These are phyloP conservation scores for Notiomystis cincta DNA, from an alignment of 2,113 vertebrate genomes.

Conservation along the genomic window DNA sequence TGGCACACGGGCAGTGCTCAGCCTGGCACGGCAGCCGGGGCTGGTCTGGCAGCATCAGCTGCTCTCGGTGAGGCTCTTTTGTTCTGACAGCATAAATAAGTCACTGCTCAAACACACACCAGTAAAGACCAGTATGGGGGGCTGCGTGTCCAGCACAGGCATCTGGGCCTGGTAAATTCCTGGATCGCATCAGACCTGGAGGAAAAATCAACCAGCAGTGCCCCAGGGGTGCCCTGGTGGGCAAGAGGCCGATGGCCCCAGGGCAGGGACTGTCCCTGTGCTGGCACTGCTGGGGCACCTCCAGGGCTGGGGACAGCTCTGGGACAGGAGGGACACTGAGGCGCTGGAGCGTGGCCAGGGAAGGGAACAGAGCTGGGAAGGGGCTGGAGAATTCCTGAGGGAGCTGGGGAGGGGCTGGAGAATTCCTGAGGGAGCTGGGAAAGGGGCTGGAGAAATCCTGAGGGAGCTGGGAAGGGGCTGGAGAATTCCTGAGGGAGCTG, in stretches of 20 bases:
- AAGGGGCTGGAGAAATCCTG: neutral
- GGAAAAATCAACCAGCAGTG: neutral
- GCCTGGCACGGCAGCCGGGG: neutral
- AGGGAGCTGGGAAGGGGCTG: neutral
- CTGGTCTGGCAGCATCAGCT: neutral
- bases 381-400: neutral
- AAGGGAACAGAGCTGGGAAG: neutral
- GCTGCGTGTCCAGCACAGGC: neutral
- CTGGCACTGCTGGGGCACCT: neutral
- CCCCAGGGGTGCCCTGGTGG: neutral
- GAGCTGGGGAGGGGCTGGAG: neutral
- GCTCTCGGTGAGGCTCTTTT: neutral
- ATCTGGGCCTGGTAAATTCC: rapidly evolving
- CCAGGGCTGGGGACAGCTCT: neutral
- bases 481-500: neutral
- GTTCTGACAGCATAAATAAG: neutral
- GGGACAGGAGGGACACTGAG: neutral
- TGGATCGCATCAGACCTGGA: neutral
- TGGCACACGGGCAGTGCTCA: neutral
- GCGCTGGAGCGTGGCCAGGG: neutral
- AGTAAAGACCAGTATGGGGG: neutral
- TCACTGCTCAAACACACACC: neutral
- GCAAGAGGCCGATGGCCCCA: neutral
- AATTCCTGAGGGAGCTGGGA: neutral
- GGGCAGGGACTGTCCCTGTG: neutral